Conservation (phyloP, 2,888 invertebrate species). For the Schizotus pectinicornis region DNA sequence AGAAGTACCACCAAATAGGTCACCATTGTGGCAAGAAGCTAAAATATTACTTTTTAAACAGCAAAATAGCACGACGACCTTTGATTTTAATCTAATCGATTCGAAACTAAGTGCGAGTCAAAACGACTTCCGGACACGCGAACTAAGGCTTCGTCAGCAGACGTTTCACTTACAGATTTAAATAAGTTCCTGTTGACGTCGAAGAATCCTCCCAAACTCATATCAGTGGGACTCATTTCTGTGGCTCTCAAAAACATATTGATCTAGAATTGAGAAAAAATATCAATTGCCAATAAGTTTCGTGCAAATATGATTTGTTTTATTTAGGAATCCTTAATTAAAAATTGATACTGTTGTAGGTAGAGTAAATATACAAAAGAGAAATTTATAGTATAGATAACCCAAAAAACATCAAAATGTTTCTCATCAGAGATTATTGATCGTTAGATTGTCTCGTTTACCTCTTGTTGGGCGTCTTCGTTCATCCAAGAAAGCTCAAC, state of each 20-base stretch:
- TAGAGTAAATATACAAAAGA: neutral
- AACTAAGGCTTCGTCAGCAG: slow-evolving; percentile 1
- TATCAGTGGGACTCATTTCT: slow-evolving; percentile 78
- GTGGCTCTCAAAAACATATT: slow-evolving; percentile 79
- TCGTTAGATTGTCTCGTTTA: slow-evolving; percentile 35
- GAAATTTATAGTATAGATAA: neutral
- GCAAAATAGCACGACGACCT: neutral
- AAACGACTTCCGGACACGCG: neutral
- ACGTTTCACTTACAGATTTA: slow-evolving; percentile 66
- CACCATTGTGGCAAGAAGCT: slow-evolving; percentile 77
- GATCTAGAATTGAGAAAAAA: slow-evolving; percentile 58
- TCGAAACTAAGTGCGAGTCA: neutral
- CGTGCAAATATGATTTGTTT: no score
- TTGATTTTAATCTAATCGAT: neutral
- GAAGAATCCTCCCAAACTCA: slow-evolving; percentile 76
- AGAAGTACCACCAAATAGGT: slow-evolving; percentile 76
- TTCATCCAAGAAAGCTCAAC: slow-evolving; percentile 80
- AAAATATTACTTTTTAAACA: slow-evolving; percentile 43
- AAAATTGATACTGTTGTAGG: no score
- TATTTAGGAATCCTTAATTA: no score
- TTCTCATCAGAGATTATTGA: neutral
- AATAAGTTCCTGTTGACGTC: slow-evolving; percentile 75
- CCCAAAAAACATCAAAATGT: neutral
- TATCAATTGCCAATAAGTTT: no score
- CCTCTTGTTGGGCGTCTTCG: slow-evolving; percentile 75